These are phyloP conservation scores for Leuctra nigra DNA, from an alignment of 2,888 invertebrate genomes.

Conservation along the genomic window DNA sequence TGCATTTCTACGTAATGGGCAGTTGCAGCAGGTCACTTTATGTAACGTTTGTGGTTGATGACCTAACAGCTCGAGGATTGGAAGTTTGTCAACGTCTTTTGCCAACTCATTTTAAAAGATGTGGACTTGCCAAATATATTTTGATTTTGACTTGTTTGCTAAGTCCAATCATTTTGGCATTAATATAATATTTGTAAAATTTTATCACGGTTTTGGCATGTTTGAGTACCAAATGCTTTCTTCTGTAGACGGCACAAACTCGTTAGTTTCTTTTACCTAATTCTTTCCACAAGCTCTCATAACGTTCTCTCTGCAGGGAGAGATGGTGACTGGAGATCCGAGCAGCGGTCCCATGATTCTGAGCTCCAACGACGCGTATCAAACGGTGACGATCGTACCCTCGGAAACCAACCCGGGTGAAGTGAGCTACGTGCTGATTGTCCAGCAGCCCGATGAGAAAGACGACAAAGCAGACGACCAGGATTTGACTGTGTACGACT, in stretches of 20 bases:
- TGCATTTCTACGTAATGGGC: too few relatives aligned
- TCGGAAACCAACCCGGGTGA: constrained; percentile 69
- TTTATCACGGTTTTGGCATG: too few relatives aligned
- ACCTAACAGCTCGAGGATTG: too few relatives aligned
- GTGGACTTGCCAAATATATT: too few relatives aligned
- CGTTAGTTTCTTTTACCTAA: not conserved
- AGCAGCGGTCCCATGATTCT: constrained; percentile 42
- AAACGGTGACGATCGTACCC: constrained; percentile 79
- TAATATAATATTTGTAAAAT: too few relatives aligned
- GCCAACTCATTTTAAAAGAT: too few relatives aligned
- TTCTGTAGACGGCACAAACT: too few relatives aligned
- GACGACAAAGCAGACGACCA: constrained; percentile 45
- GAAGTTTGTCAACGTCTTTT: too few relatives aligned
- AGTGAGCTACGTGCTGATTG: constrained; percentile 82
- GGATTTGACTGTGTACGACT: constrained; percentile 64
- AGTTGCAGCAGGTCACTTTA: too few relatives aligned
- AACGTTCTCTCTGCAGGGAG: constrained; percentile 35
- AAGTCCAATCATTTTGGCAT: too few relatives aligned
- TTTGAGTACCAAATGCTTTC: constrained; percentile 28
- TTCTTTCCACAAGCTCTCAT: constrained; percentile 23
- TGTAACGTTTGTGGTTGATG: too few relatives aligned
- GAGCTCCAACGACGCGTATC: constrained; percentile 58
- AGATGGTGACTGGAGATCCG: constrained; percentile 28
- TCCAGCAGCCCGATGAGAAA: constrained; percentile 62
- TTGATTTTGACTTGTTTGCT: too few relatives aligned